Evolutionary conservation across 2,113 vertebrate genomes (phyloP).

Genomic region (Nothobranchius kuhntae): DNA sequence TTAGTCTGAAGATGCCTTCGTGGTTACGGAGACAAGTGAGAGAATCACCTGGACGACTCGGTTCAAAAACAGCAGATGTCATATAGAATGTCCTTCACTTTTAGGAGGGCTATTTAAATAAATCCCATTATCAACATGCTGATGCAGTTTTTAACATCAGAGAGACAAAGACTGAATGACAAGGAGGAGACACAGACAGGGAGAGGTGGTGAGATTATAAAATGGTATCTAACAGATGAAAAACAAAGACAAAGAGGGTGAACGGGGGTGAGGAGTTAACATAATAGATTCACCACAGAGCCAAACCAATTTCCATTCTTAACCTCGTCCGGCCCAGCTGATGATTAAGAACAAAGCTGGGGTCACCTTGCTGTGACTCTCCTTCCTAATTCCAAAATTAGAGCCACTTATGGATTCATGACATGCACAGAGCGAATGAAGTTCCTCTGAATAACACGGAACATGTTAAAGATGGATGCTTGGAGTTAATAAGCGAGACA

Average conservation of each 20-base stretch:
- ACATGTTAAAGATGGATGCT: constrained; percentile 30
- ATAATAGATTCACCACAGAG: constrained; percentile 71
- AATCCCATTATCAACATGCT: constrained; percentile 74
- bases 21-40: not conserved
- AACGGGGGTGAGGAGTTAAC: constrained; percentile 48
- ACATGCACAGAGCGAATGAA: not conserved
- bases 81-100: constrained; percentile 55
- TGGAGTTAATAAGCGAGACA: constrained; percentile 37
- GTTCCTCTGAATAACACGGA: constrained; percentile 34
- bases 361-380: constrained; percentile 67
- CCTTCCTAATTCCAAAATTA: constrained; percentile 48
- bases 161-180: constrained; percentile 55
- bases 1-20: no score
- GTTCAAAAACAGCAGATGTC: constrained; percentile 46
- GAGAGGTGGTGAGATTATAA: constrained; percentile 48
- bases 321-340: constrained; percentile 68
- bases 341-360: constrained; percentile 62
- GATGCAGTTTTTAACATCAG: constrained; percentile 64
- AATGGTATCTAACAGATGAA: constrained; percentile 56
- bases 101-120: constrained; percentile 67
- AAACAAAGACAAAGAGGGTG: constrained; percentile 53
- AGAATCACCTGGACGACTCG: constrained; percentile 44
- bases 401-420: constrained; percentile 68
- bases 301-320: constrained; percentile 73
- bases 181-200: constrained; percentile 48